phyloP scores from a whole-genome alignment of 1,140 invertebrate genomes.

The Sycobia sp. region DNA sequence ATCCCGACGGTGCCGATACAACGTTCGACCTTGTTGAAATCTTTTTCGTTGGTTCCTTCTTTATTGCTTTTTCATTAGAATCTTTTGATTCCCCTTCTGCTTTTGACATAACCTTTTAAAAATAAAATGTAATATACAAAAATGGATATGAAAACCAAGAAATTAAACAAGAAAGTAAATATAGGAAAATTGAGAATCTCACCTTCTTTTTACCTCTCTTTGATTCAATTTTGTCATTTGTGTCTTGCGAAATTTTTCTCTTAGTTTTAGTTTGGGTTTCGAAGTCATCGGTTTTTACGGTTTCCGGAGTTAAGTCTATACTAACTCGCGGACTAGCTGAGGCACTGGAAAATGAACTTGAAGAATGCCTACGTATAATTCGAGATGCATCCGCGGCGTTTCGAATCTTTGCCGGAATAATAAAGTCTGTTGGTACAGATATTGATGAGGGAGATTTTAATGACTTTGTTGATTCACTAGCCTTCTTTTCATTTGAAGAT shows the following conservation, averaged over 20 bases:
- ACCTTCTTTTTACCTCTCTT: constrained; percentile 31
- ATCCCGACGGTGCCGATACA: constrained; percentile 33
- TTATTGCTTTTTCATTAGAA: constrained; percentile 24
- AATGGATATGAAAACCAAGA: not conserved
- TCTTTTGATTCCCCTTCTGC: constrained; percentile 25
- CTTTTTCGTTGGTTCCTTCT: constrained; percentile 40
- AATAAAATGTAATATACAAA: not conserved
- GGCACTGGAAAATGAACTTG: constrained; percentile 79
- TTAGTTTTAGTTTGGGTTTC: constrained; percentile 33
- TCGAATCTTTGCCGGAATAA: constrained; percentile 64
- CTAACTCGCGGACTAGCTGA: constrained; percentile 62
- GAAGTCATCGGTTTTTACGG: constrained; percentile 36
- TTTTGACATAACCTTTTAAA: constrained; percentile 24
- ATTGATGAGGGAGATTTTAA: constrained; percentile 42
- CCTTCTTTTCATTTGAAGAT: constrained; percentile 17
- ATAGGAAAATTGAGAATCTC: not conserved
- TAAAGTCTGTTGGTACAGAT: constrained; percentile 58
- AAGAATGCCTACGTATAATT: constrained; percentile 79
- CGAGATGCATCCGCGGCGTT: constrained; percentile 74
- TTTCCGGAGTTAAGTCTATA: constrained; percentile 44
- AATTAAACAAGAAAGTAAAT: not conserved
- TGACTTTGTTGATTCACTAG: constrained; percentile 53
- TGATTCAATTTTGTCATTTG: constrained; percentile 5
- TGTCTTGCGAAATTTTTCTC: constrained; percentile 30
- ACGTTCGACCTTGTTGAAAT: constrained; percentile 44